Conservation (phyloP, 2,888 invertebrate genomes). For the Pasiphila rectangulata region DNA sequence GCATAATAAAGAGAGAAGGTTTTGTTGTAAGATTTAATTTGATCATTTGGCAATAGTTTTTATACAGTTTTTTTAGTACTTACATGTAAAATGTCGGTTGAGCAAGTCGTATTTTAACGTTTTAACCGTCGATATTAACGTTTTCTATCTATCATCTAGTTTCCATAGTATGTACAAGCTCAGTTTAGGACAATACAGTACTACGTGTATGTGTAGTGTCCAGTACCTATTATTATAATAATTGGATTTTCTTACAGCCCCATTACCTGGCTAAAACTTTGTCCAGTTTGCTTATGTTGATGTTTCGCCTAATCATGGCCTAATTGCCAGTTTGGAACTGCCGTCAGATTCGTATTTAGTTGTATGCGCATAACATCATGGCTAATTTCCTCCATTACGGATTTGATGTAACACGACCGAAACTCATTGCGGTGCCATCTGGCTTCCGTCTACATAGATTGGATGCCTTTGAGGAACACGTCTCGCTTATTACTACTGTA, state of each 20-base stretch:
- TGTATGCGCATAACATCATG: slow-evolving; percentile 50
- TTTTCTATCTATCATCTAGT: too few relatives aligned
- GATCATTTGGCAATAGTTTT: too few relatives aligned
- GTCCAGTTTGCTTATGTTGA: background rate
- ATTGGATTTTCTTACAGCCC: background rate
- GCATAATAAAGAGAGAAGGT: slow-evolving; percentile 31
- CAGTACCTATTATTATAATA: too few relatives aligned
- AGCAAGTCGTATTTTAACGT: too few relatives aligned
- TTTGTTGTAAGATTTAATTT: slow-evolving; percentile 16
- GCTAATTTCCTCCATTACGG: slow-evolving; percentile 48
- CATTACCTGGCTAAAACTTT: background rate
- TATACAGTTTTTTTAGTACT: too few relatives aligned
- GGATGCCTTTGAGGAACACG: slow-evolving; percentile 40
- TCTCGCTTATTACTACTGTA: slow-evolving; percentile 49
- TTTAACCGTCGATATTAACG: too few relatives aligned
- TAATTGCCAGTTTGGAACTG: slow-evolving; percentile 11
- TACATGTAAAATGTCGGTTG: too few relatives aligned
- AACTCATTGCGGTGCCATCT: slow-evolving; percentile 53
- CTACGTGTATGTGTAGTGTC: too few relatives aligned
- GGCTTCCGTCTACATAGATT: slow-evolving; percentile 46
- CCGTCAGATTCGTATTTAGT: slow-evolving; percentile 47
- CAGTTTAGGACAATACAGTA: too few relatives aligned
- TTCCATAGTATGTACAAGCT: too few relatives aligned
- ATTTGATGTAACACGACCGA: slow-evolving; percentile 17
- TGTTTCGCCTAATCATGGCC: slow-evolving; percentile 5